These are phyloP conservation scores for Spea multiplicata DNA, from an alignment of 2,113 vertebrate species.

Conservation along the genomic window DNA sequence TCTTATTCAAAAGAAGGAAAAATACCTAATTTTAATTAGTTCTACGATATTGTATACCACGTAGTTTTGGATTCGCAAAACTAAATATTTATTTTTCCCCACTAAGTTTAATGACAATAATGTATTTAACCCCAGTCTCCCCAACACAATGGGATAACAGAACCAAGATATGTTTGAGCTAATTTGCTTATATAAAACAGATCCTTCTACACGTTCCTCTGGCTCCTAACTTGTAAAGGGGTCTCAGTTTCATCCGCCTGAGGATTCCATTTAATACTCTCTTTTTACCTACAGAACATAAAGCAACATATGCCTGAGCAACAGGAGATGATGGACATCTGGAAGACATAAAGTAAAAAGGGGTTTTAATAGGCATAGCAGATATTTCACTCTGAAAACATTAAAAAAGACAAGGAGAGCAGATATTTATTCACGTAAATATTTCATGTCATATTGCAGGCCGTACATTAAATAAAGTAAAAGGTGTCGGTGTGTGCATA, in stretches of 20 bases:
- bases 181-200: slow-evolving; percentile 10
- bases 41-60: no score
- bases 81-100: no score
- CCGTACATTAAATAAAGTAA: no score
- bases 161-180: neutral
- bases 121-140: no score
- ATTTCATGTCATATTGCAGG: no score
- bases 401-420: neutral
- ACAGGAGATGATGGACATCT: slow-evolving; percentile 1
- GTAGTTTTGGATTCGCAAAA: no score
- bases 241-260: neutral
- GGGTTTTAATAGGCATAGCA: neutral
- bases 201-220: slow-evolving; percentile 1
- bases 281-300: slow-evolving; percentile 7
- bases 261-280: neutral
- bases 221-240: neutral
- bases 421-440: neutral
- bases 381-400: neutral
- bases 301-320: neutral
- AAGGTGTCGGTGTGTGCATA: no score
- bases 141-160: neutral
- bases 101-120: no score
- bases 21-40: no score
- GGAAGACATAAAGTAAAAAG: slow-evolving; percentile 3
- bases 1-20: no score